Percentiles rank a stretch among this genome's conserved stretches.
These are phyloP conservation scores for Bradypodion pumilum DNA, from an alignment of 2,797 vertebrate species.

Conservation along the genomic window DNA sequence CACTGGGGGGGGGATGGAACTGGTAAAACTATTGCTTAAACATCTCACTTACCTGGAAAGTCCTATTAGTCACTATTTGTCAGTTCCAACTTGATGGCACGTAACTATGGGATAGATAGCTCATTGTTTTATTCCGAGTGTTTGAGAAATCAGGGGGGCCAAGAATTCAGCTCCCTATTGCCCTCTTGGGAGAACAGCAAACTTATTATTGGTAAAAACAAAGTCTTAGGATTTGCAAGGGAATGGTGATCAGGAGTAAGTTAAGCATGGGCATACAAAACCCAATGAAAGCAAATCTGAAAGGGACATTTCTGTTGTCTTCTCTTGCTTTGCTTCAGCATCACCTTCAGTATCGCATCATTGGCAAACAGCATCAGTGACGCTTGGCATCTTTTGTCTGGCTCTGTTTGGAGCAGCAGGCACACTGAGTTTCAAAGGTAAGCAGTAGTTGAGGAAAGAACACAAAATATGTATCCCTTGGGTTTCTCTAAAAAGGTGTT, in stretches of 20 bases:
- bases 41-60: no score
- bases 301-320: not conserved
- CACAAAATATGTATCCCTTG: not conserved
- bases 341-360: slow-evolving; percentile 18
- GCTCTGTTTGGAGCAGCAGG: slow-evolving; percentile 45
- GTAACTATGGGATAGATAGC: no score
- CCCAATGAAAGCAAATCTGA: not conserved
- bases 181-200: no score
- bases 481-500: not conserved
- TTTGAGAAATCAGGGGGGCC: no score
- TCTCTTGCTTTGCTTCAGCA: slow-evolving; percentile 22
- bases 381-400: slow-evolving; percentile 54
- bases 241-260: not conserved
- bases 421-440: slow-evolving; percentile 52
- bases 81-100: no score
- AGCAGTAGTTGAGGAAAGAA: slow-evolving; percentile 33
- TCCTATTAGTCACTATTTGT: no score
- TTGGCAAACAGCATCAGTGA: slow-evolving; percentile 44
- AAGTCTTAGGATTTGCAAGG: not conserved
- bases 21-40: no score
- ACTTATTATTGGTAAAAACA: no score
- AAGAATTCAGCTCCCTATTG: no score
- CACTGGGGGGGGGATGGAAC: no score
- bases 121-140: no score
- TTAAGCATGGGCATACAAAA: no score